Base-by-base conservation (phyloP, 2,113 vertebrate genomes). In the human region DNA sequence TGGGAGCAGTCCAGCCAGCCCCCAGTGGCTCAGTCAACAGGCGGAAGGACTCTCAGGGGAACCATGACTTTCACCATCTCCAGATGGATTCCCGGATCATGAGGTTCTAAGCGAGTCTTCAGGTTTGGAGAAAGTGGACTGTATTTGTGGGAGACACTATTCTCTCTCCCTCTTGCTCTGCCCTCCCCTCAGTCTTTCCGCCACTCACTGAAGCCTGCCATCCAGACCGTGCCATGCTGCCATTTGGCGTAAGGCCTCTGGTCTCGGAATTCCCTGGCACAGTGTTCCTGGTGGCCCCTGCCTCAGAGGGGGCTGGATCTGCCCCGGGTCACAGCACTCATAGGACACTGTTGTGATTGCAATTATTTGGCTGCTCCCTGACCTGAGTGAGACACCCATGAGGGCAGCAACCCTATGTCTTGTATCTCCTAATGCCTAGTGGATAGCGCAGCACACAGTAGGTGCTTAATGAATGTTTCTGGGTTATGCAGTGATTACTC, bases 91-190 rank as follows among this genome's bases (percentile, higher is more conserved):
- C n/a, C 59, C 1, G 1, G 4, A n/a, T 14, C 2, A 0, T 18
- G 4, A 45, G 22, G n/a, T 1, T 8, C 32, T 6, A 1, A 23
- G 40, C 23, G 7, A 25, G 35, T 27, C 30, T 61, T 18, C 45
- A 30, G 0, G 43, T 6, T 72, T 16, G 20, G 3, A n/a, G 45
- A 16, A 32, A 18, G 2, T 2, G 0, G 12, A 17, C 1, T 6
- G 0, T 0, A 2, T 11, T 35, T 57, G 25, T 6, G 0, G 40
- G 20, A 48, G 3, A 1, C 0, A 3, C 23, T 0, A 0, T 25
- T 6, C 20, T 2, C 12, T 18, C n/a, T 6, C 40, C 3, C 13
- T 14, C 27, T 50, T 22, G 20, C 22, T 13, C 32, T 4, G 6
- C 22, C 20, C 6, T 32, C 18, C 3, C 16, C 7, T 2, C 0